A percentile compares a stretch with the other conserved stretches of the same genome.
These are phyloP conservation scores for Cataglyphis hispanica DNA, from an alignment of 1,140 invertebrate genomes.

Conservation along the genomic window DNA sequence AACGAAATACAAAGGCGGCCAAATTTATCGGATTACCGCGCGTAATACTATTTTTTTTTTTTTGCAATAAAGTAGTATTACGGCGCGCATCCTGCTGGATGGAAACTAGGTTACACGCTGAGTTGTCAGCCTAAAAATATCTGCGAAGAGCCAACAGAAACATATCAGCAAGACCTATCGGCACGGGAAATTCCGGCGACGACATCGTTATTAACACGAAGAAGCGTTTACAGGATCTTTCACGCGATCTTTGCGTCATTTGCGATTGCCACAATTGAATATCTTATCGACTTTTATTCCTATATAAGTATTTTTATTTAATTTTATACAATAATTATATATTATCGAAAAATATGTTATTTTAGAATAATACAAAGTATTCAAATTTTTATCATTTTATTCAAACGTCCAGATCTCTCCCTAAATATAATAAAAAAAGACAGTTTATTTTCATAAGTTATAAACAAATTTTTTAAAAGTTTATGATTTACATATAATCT, in stretches of 20 bases:
- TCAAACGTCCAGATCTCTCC: too few species aligned
- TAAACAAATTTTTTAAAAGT: too few species aligned
- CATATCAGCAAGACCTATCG: conserved; percentile 64
- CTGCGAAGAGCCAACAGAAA: conserved; percentile 53
- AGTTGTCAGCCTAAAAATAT: conserved; percentile 72
- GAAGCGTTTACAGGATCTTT: background rate
- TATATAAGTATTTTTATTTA: too few species aligned
- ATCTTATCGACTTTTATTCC: background rate
- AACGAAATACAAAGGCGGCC: background rate
- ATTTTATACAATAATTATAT: background rate
- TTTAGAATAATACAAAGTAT: background rate
- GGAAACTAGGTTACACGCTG: conserved; percentile 71
- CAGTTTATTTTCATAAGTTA: too few species aligned
- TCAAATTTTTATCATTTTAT: too few species aligned
- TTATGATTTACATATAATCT: too few species aligned
- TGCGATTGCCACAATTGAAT: background rate
- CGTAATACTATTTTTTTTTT: conserved; percentile 1
- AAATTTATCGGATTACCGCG: conserved; percentile 15
- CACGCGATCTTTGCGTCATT: background rate
- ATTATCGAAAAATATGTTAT: background rate
- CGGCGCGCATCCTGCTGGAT: conserved; percentile 58
- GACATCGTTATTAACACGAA: conserved; percentile 34
- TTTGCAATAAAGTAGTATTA: conserved; percentile 31
- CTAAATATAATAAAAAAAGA: too few species aligned
- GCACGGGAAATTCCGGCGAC: conserved; percentile 32